phyloP scores from a whole-genome alignment of 2,797 vertebrate species.

The Champsocephalus gunnari region DNA sequence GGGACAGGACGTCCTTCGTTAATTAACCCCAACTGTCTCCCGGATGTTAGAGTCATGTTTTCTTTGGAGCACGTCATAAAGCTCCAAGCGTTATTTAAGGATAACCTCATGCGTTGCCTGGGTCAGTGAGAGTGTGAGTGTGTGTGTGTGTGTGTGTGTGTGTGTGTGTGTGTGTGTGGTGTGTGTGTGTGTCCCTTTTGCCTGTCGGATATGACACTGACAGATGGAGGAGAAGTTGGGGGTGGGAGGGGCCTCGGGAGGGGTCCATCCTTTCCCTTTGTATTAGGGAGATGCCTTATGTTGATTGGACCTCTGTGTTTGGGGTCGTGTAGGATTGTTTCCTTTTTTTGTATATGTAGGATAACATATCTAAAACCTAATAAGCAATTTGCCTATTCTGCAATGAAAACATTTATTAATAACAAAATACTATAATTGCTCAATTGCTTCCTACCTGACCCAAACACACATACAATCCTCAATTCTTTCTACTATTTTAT shows the following conservation, averaged over 20 bases:
- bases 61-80: slow-evolving; percentile 38
- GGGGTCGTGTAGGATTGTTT: slow-evolving; percentile 55
- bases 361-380: slow-evolving; percentile 51
- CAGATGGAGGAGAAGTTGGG: slow-evolving; percentile 83
- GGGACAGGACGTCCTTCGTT: slow-evolving; percentile 8
- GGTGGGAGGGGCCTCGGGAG: slow-evolving; percentile 69
- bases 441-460: too few relatives aligned
- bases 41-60: slow-evolving; percentile 34
- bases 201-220: slow-evolving; percentile 79
- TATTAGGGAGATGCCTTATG: slow-evolving; percentile 76
- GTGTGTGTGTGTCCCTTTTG: slow-evolving; percentile 58
- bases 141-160: slow-evolving; percentile 29
- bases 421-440: too few relatives aligned
- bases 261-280: slow-evolving; percentile 76
- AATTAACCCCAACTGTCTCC: slow-evolving; percentile 39
- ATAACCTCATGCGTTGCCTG: slow-evolving; percentile 54
- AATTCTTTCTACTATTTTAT: too few relatives aligned
- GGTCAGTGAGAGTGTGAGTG: slow-evolving; percentile 43
- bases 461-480: too few relatives aligned
- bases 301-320: slow-evolving; percentile 71
- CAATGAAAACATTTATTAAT: background rate
- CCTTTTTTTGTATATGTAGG: slow-evolving; percentile 32
- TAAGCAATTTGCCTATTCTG: background rate
- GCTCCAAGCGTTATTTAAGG: slow-evolving; percentile 48
- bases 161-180: slow-evolving; percentile 32